phyloP scores from a whole-genome alignment of 2,797 vertebrate genomes.

The Pseudomugil gertrudae region DNA sequence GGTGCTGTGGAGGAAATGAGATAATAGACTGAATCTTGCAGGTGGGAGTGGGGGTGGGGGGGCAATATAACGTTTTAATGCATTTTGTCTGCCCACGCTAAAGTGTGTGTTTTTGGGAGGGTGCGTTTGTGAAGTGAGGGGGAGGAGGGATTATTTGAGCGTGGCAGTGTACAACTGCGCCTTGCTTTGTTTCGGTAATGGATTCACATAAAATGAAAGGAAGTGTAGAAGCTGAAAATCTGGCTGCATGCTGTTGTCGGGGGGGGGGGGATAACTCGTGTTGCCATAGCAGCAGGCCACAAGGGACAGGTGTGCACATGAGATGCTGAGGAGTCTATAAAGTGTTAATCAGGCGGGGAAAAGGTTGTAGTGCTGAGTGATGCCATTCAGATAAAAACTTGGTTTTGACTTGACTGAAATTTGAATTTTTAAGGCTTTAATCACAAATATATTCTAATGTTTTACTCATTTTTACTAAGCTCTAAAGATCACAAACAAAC shows the following conservation, averaged over 20 bases:
- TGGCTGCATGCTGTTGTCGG: slow-evolving; percentile 55
- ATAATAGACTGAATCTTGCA: too few species aligned
- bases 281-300: slow-evolving; percentile 74
- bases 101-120: slow-evolving; percentile 10
- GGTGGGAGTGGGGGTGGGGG: too few species aligned
- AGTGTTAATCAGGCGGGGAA: slow-evolving; percentile 39
- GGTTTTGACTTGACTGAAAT: slow-evolving; percentile 13
- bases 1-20: too few species aligned
- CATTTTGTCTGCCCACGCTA: slow-evolving; percentile 23
- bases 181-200: slow-evolving; percentile 74
- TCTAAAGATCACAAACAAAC: neutral
- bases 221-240: slow-evolving; percentile 66
- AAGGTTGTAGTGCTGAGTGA: slow-evolving; percentile 20
- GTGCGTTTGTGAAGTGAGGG: slow-evolving; percentile 22
- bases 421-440: slow-evolving; percentile 6
- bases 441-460: too few species aligned
- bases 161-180: slow-evolving; percentile 68
- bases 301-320: slow-evolving; percentile 73
- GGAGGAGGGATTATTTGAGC: slow-evolving; percentile 61
- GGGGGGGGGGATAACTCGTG: slow-evolving; percentile 60
- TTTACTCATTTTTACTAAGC: neutral
- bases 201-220: slow-evolving; percentile 72
- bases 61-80: too few species aligned
- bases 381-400: slow-evolving; percentile 28
- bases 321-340: slow-evolving; percentile 60